Evolutionary conservation across 2,888 invertebrate genomes (phyloP).

Genomic region (Drosophila subquinaria): DNA sequence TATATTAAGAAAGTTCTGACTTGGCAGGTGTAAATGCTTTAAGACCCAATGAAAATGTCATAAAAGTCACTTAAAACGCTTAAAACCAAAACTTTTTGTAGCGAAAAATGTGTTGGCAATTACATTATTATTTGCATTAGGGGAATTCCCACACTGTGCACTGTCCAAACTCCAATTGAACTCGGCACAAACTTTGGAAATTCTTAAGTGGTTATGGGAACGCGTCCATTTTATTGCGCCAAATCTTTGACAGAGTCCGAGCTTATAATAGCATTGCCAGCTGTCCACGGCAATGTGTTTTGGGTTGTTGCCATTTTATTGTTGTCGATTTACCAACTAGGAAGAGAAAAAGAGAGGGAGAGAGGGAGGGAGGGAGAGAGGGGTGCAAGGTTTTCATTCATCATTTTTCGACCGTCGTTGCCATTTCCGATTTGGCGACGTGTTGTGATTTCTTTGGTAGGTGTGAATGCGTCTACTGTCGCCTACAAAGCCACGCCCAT

Average conservation of each 20-base stretch:
- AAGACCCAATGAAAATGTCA: constrained; percentile 49
- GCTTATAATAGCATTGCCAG: constrained; percentile 58
- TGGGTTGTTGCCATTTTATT: constrained; percentile 49
- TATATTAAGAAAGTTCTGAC: background rate
- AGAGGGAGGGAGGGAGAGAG: background rate
- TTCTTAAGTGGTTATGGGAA: constrained; percentile 65
- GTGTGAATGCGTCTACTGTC: constrained; percentile 54
- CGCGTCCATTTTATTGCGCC: constrained; percentile 55
- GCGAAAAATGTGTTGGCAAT: constrained; percentile 56
- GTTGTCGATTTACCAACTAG: background rate
- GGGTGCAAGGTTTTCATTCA: constrained; percentile 51
- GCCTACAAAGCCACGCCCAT: background rate
- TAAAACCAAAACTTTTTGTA: constrained; percentile 30
- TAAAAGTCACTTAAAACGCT: constrained; percentile 37
- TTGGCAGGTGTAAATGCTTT: constrained; percentile 60
- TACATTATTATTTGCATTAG: constrained; percentile 72
- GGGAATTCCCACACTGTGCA: constrained; percentile 48
- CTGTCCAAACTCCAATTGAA: constrained; percentile 34
- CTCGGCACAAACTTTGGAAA: constrained; percentile 37
- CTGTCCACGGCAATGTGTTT: constrained; percentile 55
- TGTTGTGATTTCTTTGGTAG: constrained; percentile 44
- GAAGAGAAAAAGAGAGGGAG: background rate
- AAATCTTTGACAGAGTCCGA: constrained; percentile 55
- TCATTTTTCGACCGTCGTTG: constrained; percentile 65
- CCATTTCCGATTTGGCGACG: constrained; percentile 47